A percentile compares a stretch with the other conserved stretches of the same genome.
Conservation (phyloP, 2,888 invertebrate species). For the Nephrotoma appendiculata region DNA sequence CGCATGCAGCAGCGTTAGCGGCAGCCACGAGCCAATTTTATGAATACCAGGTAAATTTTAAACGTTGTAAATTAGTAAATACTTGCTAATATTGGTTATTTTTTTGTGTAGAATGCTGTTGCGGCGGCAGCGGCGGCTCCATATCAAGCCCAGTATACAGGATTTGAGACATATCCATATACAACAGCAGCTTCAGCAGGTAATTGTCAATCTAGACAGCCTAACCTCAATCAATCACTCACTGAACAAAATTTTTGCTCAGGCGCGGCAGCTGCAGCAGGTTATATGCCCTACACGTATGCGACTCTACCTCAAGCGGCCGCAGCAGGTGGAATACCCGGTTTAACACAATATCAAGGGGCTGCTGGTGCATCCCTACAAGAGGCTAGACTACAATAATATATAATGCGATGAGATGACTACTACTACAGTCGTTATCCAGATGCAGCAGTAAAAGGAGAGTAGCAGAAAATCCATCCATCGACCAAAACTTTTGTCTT, state of each 20-base stretch:
- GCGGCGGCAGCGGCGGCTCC: conserved; percentile 17
- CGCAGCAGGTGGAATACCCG: conserved; percentile 14
- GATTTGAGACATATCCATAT: conserved; percentile 18
- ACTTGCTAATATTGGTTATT: neutral
- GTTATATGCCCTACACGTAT: conserved; percentile 18
- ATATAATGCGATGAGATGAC: conserved; percentile 5
- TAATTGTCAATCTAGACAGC: conserved; percentile 3
- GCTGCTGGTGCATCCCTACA: conserved; percentile 17
- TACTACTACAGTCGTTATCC: neutral
- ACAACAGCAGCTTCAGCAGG: conserved; percentile 13
- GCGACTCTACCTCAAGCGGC: conserved; percentile 16
- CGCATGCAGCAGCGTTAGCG: conserved; percentile 61
- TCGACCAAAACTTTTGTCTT: neutral
- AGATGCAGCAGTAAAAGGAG: neutral
- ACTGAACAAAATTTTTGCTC: conserved; percentile 5
- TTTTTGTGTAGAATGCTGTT: conserved; percentile 14
- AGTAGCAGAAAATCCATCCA: neutral
- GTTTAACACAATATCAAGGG: conserved; percentile 16
- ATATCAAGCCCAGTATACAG: conserved; percentile 17
- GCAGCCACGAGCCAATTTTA: conserved; percentile 68
- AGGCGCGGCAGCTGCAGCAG: conserved; percentile 14
- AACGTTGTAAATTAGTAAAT: neutral
- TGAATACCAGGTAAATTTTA: conserved; percentile 46
- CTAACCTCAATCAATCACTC: conserved; percentile 5
- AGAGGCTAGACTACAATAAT: conserved; percentile 19